Percentiles rank a stretch among this genome's conserved stretches.
These are phyloP conservation scores for Scaptomyza parva DNA, from an alignment of 2,888 invertebrate genomes.

Conservation along the genomic window DNA sequence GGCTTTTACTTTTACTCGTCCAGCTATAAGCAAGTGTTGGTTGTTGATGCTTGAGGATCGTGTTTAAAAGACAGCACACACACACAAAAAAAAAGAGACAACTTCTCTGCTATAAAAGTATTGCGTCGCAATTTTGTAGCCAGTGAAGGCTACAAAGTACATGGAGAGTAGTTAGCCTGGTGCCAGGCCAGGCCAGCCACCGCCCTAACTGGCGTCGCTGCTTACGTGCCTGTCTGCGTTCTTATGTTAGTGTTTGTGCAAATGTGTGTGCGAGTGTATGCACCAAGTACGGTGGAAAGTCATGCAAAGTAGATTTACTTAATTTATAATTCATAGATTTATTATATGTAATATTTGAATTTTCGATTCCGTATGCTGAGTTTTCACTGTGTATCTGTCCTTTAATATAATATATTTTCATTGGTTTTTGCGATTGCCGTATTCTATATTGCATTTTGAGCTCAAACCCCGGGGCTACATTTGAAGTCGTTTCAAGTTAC, in stretches of 20 bases:
- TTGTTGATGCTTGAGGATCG: slow-evolving; percentile 31
- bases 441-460: slow-evolving; percentile 23
- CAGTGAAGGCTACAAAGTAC: slow-evolving; percentile 27
- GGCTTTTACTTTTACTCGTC: slow-evolving; percentile 36
- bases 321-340: background rate
- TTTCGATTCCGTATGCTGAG: background rate
- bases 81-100: background rate
- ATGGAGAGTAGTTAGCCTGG: slow-evolving; percentile 49
- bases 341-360: background rate
- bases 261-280: slow-evolving; percentile 21
- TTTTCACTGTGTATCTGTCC: slow-evolving; percentile 27
- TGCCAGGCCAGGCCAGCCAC: slow-evolving; percentile 67
- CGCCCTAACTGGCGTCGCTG: slow-evolving; percentile 77
- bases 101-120: slow-evolving; percentile 33
- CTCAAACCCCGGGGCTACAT: slow-evolving; percentile 40
- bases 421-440: slow-evolving; percentile 1
- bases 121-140: slow-evolving; percentile 69
- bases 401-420: background rate
- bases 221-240: slow-evolving; percentile 45
- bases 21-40: slow-evolving; percentile 1
- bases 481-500: slow-evolving; percentile 73
- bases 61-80: background rate
- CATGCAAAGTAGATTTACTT: slow-evolving; percentile 2
- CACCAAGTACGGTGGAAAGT: slow-evolving; percentile 30
- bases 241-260: slow-evolving; percentile 29